Evolutionary conservation across 2,113 vertebrate genomes (phyloP).

Genomic region (Chrysemys picta): DNA sequence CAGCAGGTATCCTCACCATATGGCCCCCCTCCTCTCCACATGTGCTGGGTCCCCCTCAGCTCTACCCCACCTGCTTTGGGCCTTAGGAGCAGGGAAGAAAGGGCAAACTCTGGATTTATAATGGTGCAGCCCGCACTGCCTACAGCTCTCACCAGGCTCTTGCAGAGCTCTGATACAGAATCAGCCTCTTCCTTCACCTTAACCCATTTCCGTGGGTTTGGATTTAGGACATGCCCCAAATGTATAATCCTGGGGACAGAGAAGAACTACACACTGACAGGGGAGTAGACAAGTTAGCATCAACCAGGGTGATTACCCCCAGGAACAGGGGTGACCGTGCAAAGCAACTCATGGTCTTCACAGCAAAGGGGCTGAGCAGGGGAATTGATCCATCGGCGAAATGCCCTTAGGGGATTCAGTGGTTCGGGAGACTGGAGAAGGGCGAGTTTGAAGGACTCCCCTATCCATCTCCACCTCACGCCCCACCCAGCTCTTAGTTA

Average conservation of each 20-base stretch:
- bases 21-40: rapidly evolving
- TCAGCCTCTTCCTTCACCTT: neutral
- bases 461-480: neutral
- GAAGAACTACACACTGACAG: neutral
- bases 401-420: neutral
- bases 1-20: constrained; percentile 86
- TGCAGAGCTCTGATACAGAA: neutral
- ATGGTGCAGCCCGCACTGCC: neutral
- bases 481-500: neutral
- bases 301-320: neutral
- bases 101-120: neutral
- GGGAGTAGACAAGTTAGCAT: neutral
- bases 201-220: neutral
- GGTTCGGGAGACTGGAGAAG: neutral
- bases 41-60: rapidly evolving
- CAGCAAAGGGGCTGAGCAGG: neutral
- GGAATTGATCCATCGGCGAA: neutral
- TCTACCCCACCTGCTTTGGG: neutral
- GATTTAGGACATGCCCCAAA: neutral
- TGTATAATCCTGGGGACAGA: neutral
- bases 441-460: neutral
- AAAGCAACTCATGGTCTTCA: neutral
- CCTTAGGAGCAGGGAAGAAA: neutral
- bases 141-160: neutral
- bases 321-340: neutral